Evolutionary conservation across 2,797 vertebrate species (phyloP).

Genomic region (Hozukius guyotensis): DNA sequence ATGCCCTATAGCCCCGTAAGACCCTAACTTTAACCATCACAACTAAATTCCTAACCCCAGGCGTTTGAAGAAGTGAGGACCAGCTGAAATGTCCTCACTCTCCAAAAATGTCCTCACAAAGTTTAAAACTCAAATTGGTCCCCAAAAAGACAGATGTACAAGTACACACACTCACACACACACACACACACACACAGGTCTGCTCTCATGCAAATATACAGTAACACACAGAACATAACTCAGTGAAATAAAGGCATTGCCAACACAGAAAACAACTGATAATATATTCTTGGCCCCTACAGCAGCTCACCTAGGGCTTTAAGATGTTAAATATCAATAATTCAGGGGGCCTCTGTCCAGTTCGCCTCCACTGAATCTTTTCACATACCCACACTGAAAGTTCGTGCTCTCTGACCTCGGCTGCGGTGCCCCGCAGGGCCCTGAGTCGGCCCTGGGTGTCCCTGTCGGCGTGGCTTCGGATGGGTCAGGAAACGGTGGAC

Average conservation of each 20-base stretch:
- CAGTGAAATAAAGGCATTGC: not conserved
- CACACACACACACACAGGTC: not conserved
- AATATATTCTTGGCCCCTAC: not conserved
- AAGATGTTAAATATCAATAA: not conserved
- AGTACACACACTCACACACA: not conserved
- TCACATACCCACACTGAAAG: constrained; percentile 7
- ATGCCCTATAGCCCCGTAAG: too few species aligned
- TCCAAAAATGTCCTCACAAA: not conserved
- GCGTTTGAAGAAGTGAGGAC: too few species aligned
- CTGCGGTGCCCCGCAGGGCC: constrained; percentile 32
- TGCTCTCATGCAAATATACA: not conserved
- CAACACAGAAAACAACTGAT: not conserved
- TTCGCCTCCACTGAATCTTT: not conserved
- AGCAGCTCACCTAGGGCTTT: not conserved
- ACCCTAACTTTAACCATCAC: too few species aligned
- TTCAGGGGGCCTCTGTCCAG: not conserved
- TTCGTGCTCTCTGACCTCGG: constrained; percentile 42
- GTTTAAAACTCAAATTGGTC: not conserved
- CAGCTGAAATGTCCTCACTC: not conserved
- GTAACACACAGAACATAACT: not conserved
- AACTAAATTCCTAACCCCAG: too few species aligned
- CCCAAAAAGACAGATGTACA: not conserved
- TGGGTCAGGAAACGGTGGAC: constrained; percentile 57
- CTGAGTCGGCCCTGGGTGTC: constrained; percentile 31
- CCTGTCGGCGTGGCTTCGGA: constrained; percentile 32